These are phyloP conservation scores for Microdon myrmicae DNA, from an alignment of 2,888 invertebrate species.

Conservation along the genomic window DNA sequence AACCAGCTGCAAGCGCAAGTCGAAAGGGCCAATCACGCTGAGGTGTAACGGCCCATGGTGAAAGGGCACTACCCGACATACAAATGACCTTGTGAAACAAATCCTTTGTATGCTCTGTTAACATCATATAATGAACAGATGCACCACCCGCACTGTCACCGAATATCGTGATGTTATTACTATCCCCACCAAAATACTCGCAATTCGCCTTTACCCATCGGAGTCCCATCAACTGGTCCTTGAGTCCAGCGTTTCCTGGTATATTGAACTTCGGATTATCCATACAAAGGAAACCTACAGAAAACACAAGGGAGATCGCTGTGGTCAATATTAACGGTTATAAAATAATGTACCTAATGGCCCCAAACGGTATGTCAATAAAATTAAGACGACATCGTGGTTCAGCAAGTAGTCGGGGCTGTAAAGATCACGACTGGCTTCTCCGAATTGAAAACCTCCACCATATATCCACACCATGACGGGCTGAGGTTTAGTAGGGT, in stretches of 20 bases:
- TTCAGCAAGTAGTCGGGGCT: slow-evolving; percentile 68
- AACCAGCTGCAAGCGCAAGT: slow-evolving; percentile 62
- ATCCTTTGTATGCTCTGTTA: slow-evolving; percentile 68
- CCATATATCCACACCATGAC: slow-evolving; percentile 70
- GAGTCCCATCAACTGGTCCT: slow-evolving; percentile 69
- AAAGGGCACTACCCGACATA: slow-evolving; percentile 64
- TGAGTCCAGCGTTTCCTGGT: slow-evolving; percentile 70
- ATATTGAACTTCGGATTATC: slow-evolving; percentile 68
- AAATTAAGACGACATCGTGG: slow-evolving; percentile 68
- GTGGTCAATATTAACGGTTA: background rate
- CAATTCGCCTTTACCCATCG: slow-evolving; percentile 70
- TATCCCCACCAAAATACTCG: slow-evolving; percentile 68
- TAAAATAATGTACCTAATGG: slow-evolving; percentile 61
- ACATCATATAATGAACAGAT: slow-evolving; percentile 68
- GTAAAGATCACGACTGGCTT: slow-evolving; percentile 64
- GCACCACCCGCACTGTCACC: slow-evolving; percentile 70
- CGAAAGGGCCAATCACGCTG: slow-evolving; percentile 62
- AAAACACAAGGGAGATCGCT: background rate
- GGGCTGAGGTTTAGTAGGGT: slow-evolving; percentile 61
- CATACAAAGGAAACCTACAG: slow-evolving; percentile 67
- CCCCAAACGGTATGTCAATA: slow-evolving; percentile 69
- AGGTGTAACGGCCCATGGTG: slow-evolving; percentile 64
- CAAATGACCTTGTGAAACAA: slow-evolving; percentile 65
- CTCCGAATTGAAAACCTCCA: slow-evolving; percentile 68
- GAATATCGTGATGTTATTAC: slow-evolving; percentile 68